These are phyloP conservation scores for Lathamus discolor DNA, from an alignment of 2,113 vertebrate genomes.

Conservation along the genomic window DNA sequence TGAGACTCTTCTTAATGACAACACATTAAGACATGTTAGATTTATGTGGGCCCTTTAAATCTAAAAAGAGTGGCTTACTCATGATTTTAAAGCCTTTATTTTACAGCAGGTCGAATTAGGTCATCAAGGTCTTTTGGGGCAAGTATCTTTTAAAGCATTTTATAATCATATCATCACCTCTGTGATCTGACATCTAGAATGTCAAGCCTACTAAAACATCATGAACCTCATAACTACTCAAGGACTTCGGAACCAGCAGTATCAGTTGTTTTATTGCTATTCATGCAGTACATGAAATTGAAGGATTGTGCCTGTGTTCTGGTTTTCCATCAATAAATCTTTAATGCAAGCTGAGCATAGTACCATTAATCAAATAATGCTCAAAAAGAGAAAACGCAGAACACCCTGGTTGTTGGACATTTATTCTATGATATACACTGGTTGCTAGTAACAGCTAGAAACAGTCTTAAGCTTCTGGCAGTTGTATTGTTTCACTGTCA, in stretches of 20 bases:
- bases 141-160: background rate
- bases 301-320: background rate
- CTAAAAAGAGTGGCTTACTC: background rate
- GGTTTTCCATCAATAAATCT: background rate
- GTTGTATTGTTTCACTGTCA: background rate
- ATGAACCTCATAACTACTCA: background rate
- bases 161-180: background rate
- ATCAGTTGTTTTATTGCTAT: background rate
- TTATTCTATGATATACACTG: background rate
- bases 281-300: background rate
- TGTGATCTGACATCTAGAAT: background rate
- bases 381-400: conserved; percentile 60
- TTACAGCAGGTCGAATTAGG: background rate
- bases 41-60: background rate
- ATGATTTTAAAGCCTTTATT: background rate
- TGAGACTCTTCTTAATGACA: background rate
- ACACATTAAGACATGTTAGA: background rate
- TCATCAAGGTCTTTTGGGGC: background rate
- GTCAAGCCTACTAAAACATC: background rate
- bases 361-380: background rate
- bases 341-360: background rate
- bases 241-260: background rate
- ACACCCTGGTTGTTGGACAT: background rate
- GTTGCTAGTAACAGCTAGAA: conserved; percentile 68
- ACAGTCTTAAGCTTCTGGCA: background rate